Evolutionary conservation across 2,797 vertebrate genomes (phyloP).

Genomic region (Propithecus perrieri): DNA sequence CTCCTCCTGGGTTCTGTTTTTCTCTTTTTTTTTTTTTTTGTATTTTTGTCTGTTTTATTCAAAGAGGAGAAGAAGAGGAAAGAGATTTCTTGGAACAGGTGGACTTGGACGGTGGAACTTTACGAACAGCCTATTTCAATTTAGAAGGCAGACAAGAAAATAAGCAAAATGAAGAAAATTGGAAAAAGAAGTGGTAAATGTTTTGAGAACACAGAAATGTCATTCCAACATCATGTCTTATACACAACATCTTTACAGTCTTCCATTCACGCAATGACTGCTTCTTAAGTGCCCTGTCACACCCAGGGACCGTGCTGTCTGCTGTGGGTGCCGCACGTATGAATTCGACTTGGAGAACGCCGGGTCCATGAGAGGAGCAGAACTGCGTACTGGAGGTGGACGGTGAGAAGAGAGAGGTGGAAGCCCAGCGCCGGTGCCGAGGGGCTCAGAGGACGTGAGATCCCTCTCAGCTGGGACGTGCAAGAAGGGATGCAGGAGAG

Average conservation of each 20-base stretch:
- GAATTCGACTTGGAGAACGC: neutral
- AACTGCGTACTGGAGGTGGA: neutral
- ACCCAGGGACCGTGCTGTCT: rapidly evolving
- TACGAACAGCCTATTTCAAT: neutral
- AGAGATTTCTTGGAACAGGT: neutral
- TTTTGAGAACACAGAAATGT: neutral
- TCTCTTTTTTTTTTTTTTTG: neutral
- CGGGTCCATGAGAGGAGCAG: no score
- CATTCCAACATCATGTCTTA: neutral
- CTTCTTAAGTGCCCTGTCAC: neutral
- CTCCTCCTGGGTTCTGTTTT: neutral
- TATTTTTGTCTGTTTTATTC: neutral
- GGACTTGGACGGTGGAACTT: neutral
- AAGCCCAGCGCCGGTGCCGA: rapidly evolving
- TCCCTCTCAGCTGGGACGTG: neutral
- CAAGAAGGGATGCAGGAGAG: neutral
- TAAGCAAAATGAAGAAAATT: neutral
- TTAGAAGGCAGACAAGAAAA: neutral
- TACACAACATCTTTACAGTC: neutral
- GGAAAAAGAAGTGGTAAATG: neutral
- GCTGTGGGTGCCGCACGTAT: neutral
- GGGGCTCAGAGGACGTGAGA: neutral
- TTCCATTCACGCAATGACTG: neutral
- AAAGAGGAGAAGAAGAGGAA: neutral
- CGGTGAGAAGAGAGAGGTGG: neutral